Evolutionary conservation across 2,888 invertebrate species (phyloP).

Genomic region (Catonia carolina): DNA sequence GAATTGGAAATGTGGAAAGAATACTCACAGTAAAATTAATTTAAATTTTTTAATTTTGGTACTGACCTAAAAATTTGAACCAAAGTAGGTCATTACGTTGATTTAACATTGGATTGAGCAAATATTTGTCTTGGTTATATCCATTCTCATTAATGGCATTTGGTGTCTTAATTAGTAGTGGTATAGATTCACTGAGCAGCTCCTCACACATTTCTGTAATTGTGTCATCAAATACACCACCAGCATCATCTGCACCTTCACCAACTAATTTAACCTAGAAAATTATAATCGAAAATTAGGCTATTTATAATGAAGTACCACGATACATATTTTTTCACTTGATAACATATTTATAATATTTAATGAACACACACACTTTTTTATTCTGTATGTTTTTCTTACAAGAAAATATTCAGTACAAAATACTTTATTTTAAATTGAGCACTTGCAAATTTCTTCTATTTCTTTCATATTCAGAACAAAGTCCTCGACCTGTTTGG

Average conservation of each 20-base stretch:
- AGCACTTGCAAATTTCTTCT: no score
- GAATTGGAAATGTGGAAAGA: no score
- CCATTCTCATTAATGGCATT: constrained; percentile 56
- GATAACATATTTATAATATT: no score
- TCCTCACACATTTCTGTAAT: constrained; percentile 62
- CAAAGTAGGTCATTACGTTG: constrained; percentile 49
- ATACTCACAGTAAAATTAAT: no score
- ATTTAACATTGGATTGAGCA: constrained; percentile 53
- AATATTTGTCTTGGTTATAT: constrained; percentile 54
- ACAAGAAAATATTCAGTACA: no score
- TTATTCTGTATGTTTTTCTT: no score
- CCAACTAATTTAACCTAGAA: constrained; percentile 52
- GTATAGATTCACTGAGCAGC: constrained; percentile 51
- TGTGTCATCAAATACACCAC: constrained; percentile 62
- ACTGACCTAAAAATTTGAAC: constrained; percentile 54
- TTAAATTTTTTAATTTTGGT: constrained; percentile 5
- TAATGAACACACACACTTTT: no score
- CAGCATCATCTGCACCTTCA: constrained; percentile 62
- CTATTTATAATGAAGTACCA: no score
- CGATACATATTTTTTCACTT: no score
- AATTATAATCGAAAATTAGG: not conserved
- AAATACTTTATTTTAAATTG: no score
- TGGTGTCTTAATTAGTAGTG: constrained; percentile 54
- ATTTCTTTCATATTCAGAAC: no score
- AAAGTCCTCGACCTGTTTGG: no score